Percentiles rank a stretch among this genome's conserved stretches.
Conservation (phyloP, 2,797 vertebrate genomes). For the Phalanger gymnotis region DNA sequence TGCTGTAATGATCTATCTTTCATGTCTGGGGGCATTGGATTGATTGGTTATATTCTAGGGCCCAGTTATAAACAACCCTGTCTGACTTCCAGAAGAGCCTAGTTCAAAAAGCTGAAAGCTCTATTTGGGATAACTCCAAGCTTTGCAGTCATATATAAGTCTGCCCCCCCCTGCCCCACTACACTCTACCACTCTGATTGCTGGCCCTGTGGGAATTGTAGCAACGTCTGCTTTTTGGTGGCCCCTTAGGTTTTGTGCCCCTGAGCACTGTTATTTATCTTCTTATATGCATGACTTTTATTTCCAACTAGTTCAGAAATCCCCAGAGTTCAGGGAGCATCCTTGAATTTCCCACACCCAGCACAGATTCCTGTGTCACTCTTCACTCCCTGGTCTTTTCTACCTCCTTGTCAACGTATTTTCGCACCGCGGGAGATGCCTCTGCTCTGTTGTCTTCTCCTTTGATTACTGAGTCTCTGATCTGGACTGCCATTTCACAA, state of each 20-base stretch:
- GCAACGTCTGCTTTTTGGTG: background rate
- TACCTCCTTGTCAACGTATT: background rate
- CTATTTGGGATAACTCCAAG: too few relatives aligned
- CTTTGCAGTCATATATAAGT: background rate
- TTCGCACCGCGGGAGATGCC: too few relatives aligned
- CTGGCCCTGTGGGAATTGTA: background rate
- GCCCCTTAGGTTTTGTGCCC: background rate
- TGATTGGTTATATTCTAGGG: background rate
- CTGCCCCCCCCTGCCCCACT: background rate
- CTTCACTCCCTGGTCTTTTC: background rate
- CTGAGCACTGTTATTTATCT: background rate
- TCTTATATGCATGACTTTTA: background rate
- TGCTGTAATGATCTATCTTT: background rate
- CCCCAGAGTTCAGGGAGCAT: background rate
- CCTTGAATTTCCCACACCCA: background rate
- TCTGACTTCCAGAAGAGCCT: background rate
- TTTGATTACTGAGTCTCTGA: background rate
- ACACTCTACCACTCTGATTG: background rate
- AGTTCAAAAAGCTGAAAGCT: background rate
- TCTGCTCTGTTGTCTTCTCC: background rate
- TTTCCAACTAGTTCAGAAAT: background rate
- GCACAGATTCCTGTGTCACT: background rate
- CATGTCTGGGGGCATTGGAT: background rate
- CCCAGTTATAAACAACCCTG: background rate
- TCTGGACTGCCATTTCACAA: background rate